phyloP scores from a whole-genome alignment of 64 coral and sea anemone genomes.

The Astreopora myriophthalma region DNA sequence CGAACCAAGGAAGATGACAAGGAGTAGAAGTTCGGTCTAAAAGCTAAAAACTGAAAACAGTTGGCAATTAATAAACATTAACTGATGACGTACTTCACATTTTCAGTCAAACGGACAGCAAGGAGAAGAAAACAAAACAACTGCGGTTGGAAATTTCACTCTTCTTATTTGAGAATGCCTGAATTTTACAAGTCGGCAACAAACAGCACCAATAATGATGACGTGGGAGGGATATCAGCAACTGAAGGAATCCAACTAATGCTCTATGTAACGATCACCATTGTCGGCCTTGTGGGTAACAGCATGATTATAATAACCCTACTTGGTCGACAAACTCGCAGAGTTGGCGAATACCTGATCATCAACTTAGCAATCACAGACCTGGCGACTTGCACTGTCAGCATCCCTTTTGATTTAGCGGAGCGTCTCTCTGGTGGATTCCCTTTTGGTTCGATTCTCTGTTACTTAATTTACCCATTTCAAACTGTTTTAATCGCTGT shows the following conservation, averaged over 20 bases:
- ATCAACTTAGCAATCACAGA: conserved; percentile 88
- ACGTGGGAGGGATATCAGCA: neutral
- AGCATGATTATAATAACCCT: conserved; percentile 73
- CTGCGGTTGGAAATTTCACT: neutral
- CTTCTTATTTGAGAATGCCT: neutral
- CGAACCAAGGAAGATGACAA: too few relatives aligned
- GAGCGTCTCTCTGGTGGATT: conserved; percentile 68
- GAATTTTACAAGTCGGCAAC: neutral
- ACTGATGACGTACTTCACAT: neutral
- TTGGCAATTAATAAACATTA: too few relatives aligned
- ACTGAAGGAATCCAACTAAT: conserved; percentile 27
- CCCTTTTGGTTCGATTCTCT: conserved; percentile 84
- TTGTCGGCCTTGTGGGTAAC: conserved; percentile 76
- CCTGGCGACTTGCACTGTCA: conserved; percentile 71
- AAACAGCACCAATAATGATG: neutral
- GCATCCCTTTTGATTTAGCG: conserved; percentile 85
- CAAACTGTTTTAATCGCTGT: conserved; percentile 94
- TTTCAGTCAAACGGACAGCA: neutral
- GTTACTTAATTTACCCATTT: conserved; percentile 87
- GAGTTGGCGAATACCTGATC: conserved; percentile 86
- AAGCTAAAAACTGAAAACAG: too few relatives aligned
- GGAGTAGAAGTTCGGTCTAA: too few relatives aligned
- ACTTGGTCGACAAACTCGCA: conserved; percentile 67
- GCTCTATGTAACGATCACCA: conserved; percentile 70
- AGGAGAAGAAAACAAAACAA: neutral